Base-by-base conservation (phyloP, 2,797 vertebrate genomes). In the Acipenser transmontanus region DNA sequence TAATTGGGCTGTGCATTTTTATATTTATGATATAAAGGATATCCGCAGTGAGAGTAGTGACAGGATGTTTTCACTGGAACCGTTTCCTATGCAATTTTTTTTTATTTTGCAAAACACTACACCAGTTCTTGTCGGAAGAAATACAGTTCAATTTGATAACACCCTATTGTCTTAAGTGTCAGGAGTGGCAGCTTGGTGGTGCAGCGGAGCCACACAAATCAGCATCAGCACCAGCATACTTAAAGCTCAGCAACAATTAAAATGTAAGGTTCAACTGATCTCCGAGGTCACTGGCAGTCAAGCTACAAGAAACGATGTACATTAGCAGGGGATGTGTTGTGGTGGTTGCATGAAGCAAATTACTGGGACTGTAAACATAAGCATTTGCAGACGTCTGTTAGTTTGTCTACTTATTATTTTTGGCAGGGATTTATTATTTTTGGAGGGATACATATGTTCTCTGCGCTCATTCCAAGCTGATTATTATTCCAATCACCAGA, bases 401-500 rank as follows among this genome's bases (percentile, higher is more conserved):
- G 79, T 92, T 93, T 89, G 79, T 84, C 87, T 91, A 85, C 87
- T 93, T 93, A 95, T 94, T 93, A 91, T 94, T 93, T 95, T 94
- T 95, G 95, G 91, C 95, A 95, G 93, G 87, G 89, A 88, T 97
- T 93, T 93, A 95, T 94, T 93, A 91, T 94, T 93, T 95, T 94
- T 95, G 95, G 91, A 95, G 93, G 87, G 89, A 88, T 97, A 94
- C 93, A 95, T 94, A 94, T 94, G 93, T 92, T 94, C 90, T 86
- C 86, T 77, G 85, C 79, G 88, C 89, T 80, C 87, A 82, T 92
- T 88, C 82, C 81, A 77, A 91, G 89, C 88, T 93, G 89, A 96
- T 98, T 97, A 96, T 93, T 92, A 95, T 95, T 93, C 93, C 92
- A 93, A 96, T 95, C 93, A 95, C 91, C 89, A 86, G 90, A 91